phyloP scores from a whole-genome alignment of 2,888 invertebrate genomes.

The Peribatodes rhomboidaria region DNA sequence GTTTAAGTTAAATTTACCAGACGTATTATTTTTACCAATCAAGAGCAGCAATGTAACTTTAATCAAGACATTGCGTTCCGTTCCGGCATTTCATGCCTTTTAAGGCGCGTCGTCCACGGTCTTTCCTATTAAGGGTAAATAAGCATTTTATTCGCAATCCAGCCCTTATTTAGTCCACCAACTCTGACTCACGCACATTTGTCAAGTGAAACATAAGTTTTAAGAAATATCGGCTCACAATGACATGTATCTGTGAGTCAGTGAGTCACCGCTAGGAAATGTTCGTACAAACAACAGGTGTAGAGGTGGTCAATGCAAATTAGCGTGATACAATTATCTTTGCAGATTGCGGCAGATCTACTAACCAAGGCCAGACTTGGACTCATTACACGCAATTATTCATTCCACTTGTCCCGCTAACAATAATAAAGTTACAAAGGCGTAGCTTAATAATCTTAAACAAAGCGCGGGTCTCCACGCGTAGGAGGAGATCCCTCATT shows the following conservation, averaged over 20 bases:
- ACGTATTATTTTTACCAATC: conserved; percentile 29
- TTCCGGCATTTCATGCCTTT: conserved; percentile 80
- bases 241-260: conserved; percentile 54
- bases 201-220: conserved; percentile 65
- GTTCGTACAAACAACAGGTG: conserved; percentile 69
- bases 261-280: conserved; percentile 73
- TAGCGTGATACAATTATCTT: conserved; percentile 67
- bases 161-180: conserved; percentile 77
- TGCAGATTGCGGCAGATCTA: conserved; percentile 57
- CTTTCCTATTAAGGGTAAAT: conserved; percentile 74
- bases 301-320: conserved; percentile 69
- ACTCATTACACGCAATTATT: conserved; percentile 46
- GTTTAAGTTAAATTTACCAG: too few species aligned
- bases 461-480: conserved; percentile 70
- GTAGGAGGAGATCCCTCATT: conserved; percentile 79
- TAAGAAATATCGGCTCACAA: conserved; percentile 61
- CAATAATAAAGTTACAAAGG: conserved; percentile 48
- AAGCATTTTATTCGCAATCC: conserved; percentile 70
- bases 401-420: conserved; percentile 43
- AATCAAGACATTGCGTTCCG: conserved; percentile 66
- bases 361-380: conserved; percentile 40
- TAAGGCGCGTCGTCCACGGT: conserved; percentile 66
- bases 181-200: conserved; percentile 70
- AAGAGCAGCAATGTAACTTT: conserved; percentile 28
- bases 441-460: conserved; percentile 64